Conservation (phyloP, 2,888 invertebrate genomes). For the Caenorhabditis zanzibari region DNA sequence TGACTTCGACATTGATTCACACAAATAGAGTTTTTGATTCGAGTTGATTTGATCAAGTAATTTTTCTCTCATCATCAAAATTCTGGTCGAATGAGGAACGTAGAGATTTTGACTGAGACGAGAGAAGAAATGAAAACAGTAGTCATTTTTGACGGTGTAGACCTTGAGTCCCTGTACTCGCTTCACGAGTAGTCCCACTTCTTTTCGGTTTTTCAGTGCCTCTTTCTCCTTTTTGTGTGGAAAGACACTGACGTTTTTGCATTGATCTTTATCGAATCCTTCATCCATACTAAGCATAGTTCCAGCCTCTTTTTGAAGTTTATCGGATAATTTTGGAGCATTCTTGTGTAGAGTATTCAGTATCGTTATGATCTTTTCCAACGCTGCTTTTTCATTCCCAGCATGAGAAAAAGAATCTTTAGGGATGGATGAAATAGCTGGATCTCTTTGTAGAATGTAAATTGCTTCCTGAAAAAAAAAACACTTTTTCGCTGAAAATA, state of each 20-base stretch:
- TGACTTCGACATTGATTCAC: not conserved
- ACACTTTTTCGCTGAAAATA: too few relatives aligned
- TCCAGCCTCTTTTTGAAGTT: not conserved
- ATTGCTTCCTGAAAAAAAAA: constrained; percentile 6
- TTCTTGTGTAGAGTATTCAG: constrained; percentile 6
- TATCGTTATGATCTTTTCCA: not conserved
- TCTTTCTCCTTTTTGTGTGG: not conserved
- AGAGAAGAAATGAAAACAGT: constrained; percentile 22
- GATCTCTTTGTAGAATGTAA: not conserved
- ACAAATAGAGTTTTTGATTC: not conserved
- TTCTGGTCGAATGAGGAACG: not conserved
- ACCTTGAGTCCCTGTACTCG: too few relatives aligned
- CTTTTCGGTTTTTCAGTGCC: not conserved
- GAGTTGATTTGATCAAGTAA: constrained; percentile 8
- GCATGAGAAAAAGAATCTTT: not conserved
- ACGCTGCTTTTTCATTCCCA: not conserved
- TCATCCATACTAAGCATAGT: not conserved
- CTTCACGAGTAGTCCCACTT: not conserved
- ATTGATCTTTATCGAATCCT: not conserved
- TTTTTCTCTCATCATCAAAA: constrained; percentile 20
- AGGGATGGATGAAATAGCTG: not conserved
- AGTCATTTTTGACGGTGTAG: not conserved
- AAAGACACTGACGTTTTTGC: too few relatives aligned
- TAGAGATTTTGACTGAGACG: not conserved
- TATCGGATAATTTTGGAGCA: not conserved